phyloP scores from a whole-genome alignment of 2,797 vertebrate species.

The Coendou prehensilis region DNA sequence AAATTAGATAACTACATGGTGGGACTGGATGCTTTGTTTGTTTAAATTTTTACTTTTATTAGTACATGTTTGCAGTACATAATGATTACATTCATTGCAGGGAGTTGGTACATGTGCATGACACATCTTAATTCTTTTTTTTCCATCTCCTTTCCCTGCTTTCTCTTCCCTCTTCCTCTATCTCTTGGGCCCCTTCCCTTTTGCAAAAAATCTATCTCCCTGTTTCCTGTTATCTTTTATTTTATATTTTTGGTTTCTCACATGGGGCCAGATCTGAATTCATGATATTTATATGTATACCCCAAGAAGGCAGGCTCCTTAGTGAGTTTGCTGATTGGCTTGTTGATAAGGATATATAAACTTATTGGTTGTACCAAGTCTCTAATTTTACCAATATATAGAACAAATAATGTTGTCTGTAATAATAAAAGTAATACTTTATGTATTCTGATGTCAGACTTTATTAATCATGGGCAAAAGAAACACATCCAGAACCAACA shows the following conservation, averaged over 20 bases:
- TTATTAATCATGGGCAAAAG: not conserved
- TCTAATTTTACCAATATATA: not conserved
- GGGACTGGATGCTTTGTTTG: not conserved
- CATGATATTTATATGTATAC: not conserved
- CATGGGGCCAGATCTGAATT: conserved; percentile 15
- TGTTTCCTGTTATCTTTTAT: not conserved
- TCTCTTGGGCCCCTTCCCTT: not conserved
- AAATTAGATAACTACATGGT: conserved; percentile 36
- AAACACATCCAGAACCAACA: conserved; percentile 14
- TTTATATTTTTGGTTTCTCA: not conserved
- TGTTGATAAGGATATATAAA: not conserved
- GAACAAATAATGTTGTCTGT: conserved; percentile 10
- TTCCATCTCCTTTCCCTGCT: not conserved
- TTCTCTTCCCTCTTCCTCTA: not conserved
- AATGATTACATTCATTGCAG: not conserved
- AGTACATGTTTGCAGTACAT: not conserved
- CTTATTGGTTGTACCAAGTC: not conserved
- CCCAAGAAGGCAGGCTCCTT: not conserved
- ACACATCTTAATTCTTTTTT: not conserved
- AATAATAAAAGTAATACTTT: conserved; percentile 11
- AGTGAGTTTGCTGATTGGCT: not conserved
- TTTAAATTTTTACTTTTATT: not conserved
- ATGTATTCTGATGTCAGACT: not conserved
- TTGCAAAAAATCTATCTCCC: not conserved
- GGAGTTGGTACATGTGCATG: not conserved